Evolutionary conservation across 2,113 vertebrate genomes (phyloP).

Genomic region (Todiramphus saurophagus): DNA sequence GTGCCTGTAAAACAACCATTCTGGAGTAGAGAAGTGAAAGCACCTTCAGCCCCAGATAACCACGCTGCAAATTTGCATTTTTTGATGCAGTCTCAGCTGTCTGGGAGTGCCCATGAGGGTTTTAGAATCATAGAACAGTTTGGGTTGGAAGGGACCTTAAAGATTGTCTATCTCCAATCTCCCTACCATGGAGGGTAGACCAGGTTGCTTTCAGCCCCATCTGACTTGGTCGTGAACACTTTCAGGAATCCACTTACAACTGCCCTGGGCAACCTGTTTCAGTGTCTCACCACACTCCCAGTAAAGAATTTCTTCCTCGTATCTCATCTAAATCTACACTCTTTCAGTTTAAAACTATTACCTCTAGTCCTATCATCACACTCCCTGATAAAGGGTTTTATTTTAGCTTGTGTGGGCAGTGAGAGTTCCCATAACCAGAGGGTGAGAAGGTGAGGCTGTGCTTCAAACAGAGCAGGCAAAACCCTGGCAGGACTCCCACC

Average conservation of each 20-base stretch:
- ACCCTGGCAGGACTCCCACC: background rate
- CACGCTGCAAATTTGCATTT: background rate
- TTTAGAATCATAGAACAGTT: background rate
- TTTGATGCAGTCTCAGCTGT: background rate
- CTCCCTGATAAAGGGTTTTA: background rate
- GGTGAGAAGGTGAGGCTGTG: background rate
- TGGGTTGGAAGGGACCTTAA: background rate
- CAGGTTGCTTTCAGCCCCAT: background rate
- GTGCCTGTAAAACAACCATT: fast-evolving
- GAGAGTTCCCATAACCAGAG: background rate
- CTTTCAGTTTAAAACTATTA: background rate
- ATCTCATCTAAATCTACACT: background rate
- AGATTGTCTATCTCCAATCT: background rate
- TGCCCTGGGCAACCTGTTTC: background rate
- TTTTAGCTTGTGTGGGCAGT: background rate
- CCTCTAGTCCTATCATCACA: background rate
- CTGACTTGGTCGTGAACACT: background rate
- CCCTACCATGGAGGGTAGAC: background rate
- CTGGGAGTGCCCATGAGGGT: fast-evolving
- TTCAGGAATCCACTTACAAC: background rate
- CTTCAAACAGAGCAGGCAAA: background rate
- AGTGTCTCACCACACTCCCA: background rate
- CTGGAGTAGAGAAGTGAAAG: background rate
- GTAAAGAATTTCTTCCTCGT: background rate
- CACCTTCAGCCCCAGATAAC: background rate